Base-by-base conservation (phyloP, 2,113 vertebrate species). In the Neotragus moschatus region DNA sequence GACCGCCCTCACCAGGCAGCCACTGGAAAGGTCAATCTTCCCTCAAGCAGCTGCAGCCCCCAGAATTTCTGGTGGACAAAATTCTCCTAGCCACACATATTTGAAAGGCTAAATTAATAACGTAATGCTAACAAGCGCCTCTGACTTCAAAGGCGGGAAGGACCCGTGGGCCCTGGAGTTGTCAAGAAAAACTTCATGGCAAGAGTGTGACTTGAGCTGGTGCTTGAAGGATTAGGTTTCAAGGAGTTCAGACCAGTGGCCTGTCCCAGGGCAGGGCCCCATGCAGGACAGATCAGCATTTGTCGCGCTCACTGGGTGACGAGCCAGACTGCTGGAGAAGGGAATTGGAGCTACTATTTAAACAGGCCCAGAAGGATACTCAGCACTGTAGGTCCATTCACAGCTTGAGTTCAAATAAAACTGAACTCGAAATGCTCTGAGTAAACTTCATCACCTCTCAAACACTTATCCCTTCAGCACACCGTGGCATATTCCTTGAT, bases 401-500 rank as follows among this genome's bases (percentile, higher is more conserved):
- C 97, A 89, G 51, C 90, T 88, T 91, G 70, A 93, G 84, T 97
- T 97, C 97, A 97, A 96, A 98, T 98, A 98, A 98, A 98, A 96
- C 90, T 97, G 90, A 93, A 92, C 94, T 97, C 43, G 84, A 93
- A 98, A 90, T 96, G 96, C 95, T 96, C 84, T 66, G 33, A 96
- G 97, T 94, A 95, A 98, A 98, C 92, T 97, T 97, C 94, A 97
- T 85, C 92, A 84, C 97, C 97, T 96, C 95, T 96, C 96, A 98
- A 88, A 98, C 94, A 98, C 98, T 95, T 98, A 97, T 98, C 94
- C 98, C 95, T 98, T 97, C 81, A 97, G 96, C 84, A 96, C 94
- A 97, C 90, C 21, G 0, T 92, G 81, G 95, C 73, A 53, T 97
- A 92, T 25, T 88, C 96, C 84, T 81, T 96, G 92, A 95, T 96